Evolutionary conservation across 2,113 vertebrate genomes (phyloP).

Genomic region (Daphoenositta chrysoptera): DNA sequence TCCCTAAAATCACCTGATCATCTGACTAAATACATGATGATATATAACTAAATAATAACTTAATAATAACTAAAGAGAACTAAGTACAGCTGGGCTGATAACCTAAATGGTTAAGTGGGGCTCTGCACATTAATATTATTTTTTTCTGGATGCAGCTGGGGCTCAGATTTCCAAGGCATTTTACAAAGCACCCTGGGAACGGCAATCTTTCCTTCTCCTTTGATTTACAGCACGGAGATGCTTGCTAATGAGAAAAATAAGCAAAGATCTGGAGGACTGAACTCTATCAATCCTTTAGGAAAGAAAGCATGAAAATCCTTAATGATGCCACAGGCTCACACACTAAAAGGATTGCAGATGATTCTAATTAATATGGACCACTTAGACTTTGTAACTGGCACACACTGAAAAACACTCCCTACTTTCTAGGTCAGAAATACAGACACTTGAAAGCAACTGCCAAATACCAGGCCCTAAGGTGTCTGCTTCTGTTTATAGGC

Average conservation of each 20-base stretch:
- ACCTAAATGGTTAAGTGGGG: slow-evolving; percentile 1
- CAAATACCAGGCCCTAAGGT: slow-evolving; percentile 31
- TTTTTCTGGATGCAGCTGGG: slow-evolving; percentile 23
- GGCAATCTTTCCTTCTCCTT: slow-evolving; percentile 25
- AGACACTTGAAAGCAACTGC: slow-evolving; percentile 41
- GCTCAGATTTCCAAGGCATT: slow-evolving; percentile 52
- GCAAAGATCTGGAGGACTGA: slow-evolving; percentile 46
- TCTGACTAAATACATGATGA: slow-evolving; percentile 5
- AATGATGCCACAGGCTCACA: slow-evolving; percentile 61
- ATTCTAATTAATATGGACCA: slow-evolving; percentile 59
- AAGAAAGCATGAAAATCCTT: slow-evolving; percentile 49
- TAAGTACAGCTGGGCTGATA: neutral
- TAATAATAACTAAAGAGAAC: neutral
- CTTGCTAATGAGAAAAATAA: slow-evolving; percentile 64
- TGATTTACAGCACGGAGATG: slow-evolving; percentile 40
- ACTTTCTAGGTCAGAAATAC: slow-evolving; percentile 49
- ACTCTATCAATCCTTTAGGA: slow-evolving; percentile 33
- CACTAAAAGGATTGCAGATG: slow-evolving; percentile 25
- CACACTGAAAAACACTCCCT: neutral
- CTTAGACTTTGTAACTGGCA: slow-evolving; percentile 39
- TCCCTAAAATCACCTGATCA: neutral
- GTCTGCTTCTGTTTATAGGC: neutral
- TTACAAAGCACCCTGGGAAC: slow-evolving; percentile 40
- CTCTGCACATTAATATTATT: neutral
- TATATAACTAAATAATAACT: slow-evolving; percentile 27